Percentiles rank a stretch among this genome's conserved stretches.
Evolutionary conservation across 2,113 vertebrate species (phyloP).

Genomic region (Formicarius rufipectus): DNA sequence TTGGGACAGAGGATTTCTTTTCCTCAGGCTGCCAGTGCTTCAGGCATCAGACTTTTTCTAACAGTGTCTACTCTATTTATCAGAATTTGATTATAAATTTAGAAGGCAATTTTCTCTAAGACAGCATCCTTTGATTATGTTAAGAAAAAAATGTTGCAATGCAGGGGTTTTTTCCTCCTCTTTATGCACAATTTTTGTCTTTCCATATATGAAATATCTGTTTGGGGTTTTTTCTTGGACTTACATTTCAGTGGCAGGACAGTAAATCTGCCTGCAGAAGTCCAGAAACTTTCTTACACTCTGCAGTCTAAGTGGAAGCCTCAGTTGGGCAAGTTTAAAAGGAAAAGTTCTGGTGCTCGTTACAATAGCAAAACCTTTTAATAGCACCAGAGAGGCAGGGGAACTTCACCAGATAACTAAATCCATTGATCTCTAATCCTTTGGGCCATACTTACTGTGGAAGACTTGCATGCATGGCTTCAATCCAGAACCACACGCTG

Average conservation of each 20-base stretch:
- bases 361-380: slow-evolving; percentile 73
- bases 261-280: not conserved
- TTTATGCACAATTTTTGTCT: not conserved
- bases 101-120: slow-evolving; percentile 9
- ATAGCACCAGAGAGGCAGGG: slow-evolving; percentile 62
- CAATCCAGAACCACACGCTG: slow-evolving; percentile 71
- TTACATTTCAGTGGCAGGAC: not conserved
- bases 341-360: slow-evolving; percentile 33
- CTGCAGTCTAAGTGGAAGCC: not conserved
- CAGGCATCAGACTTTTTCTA: not conserved
- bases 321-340: slow-evolving; percentile 16
- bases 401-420: slow-evolving; percentile 71
- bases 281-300: not conserved
- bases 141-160: not conserved
- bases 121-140: not conserved
- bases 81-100: slow-evolving; percentile 15
- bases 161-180: fast-evolving
- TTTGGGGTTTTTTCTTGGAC: not conserved
- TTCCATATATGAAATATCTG: not conserved
- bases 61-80: not conserved
- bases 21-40: not conserved
- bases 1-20: not conserved
- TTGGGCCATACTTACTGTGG: slow-evolving; percentile 67
- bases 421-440: slow-evolving; percentile 69
- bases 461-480: slow-evolving; percentile 75